A percentile compares a stretch with the other conserved stretches of the same genome.
Evolutionary conservation across 2,113 vertebrate genomes (phyloP).

Genomic region (Forbesichthys papilliferus): DNA sequence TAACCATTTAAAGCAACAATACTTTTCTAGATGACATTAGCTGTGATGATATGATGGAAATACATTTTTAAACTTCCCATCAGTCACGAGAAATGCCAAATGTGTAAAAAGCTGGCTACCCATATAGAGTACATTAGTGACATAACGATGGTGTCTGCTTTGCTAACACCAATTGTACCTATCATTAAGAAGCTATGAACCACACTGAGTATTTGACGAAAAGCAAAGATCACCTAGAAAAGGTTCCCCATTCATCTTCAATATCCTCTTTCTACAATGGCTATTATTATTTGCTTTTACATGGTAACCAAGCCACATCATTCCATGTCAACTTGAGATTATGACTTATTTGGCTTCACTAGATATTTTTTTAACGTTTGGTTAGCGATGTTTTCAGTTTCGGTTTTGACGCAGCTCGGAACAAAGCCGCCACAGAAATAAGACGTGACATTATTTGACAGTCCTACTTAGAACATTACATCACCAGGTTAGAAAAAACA

Average conservation of each 20-base stretch:
- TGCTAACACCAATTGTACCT: slow-evolving; percentile 29
- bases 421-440: slow-evolving; percentile 65
- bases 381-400: slow-evolving; percentile 96
- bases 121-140: slow-evolving; percentile 33
- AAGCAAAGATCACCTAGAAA: slow-evolving; percentile 78
- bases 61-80: slow-evolving; percentile 24
- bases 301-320: slow-evolving; percentile 96
- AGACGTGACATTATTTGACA: slow-evolving; percentile 87
- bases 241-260: slow-evolving; percentile 65
- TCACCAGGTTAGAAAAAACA: slow-evolving; percentile 85
- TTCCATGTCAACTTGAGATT: slow-evolving; percentile 97
- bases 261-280: slow-evolving; percentile 92
- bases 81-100: slow-evolving; percentile 46
- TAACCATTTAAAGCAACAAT: slow-evolving; percentile 83
- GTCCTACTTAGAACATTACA: slow-evolving; percentile 87
- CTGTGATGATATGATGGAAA: slow-evolving; percentile 43
- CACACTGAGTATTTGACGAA: slow-evolving; percentile 52
- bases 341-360: slow-evolving; percentile 99
- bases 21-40: slow-evolving; percentile 77
- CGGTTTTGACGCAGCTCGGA: slow-evolving; percentile 87
- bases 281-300: slow-evolving; percentile 96
- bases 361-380: slow-evolving; percentile 94
- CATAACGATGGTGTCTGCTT: slow-evolving; percentile 19
- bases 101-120: slow-evolving; percentile 59
- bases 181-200: slow-evolving; percentile 53